Evolutionary conservation across 2,797 vertebrate species (phyloP).

Genomic region (Spea hammondii): DNA sequence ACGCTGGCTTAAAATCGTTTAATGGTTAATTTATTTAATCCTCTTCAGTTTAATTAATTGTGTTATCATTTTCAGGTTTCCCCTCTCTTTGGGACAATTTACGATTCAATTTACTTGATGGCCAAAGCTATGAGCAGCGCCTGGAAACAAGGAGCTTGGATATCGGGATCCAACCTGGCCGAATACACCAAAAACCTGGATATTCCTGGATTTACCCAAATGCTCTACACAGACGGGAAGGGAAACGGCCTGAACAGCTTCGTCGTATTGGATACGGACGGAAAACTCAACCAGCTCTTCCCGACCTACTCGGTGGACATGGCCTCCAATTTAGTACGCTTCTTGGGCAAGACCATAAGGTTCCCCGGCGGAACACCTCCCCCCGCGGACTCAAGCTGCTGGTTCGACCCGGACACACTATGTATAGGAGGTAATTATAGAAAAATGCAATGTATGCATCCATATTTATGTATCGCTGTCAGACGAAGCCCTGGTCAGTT

Average conservation of each 20-base stretch:
- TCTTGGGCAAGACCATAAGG: conserved; percentile 72
- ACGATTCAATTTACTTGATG: conserved; percentile 86
- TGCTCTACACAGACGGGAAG: conserved; percentile 67
- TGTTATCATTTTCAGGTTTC: conserved; percentile 72
- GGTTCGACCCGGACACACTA: conserved; percentile 76
- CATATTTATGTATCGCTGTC: no score
- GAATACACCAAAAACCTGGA: conserved; percentile 77
- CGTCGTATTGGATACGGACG: conserved; percentile 81
- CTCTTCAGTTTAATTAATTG: no score
- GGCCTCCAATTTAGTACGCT: conserved; percentile 61
- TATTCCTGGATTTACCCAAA: conserved; percentile 84
- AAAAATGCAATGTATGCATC: no score
- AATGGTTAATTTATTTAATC: no score
- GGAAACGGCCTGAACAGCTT: conserved; percentile 77
- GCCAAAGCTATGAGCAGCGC: conserved; percentile 78
- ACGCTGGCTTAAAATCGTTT: no score
- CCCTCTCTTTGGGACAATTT: conserved; percentile 91
- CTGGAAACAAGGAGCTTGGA: conserved; percentile 65
- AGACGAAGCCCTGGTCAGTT: no score
- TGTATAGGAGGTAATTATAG: conserved; percentile 79
- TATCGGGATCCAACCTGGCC: conserved; percentile 75
- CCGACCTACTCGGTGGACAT: conserved; percentile 77
- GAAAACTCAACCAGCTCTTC: conserved; percentile 71
- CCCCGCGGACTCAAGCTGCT: conserved; percentile 81
- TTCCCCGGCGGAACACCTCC: conserved; percentile 79